These are phyloP conservation scores for Amphibalanus amphitrite DNA, from an alignment of 1,140 invertebrate species.

Conservation along the genomic window DNA sequence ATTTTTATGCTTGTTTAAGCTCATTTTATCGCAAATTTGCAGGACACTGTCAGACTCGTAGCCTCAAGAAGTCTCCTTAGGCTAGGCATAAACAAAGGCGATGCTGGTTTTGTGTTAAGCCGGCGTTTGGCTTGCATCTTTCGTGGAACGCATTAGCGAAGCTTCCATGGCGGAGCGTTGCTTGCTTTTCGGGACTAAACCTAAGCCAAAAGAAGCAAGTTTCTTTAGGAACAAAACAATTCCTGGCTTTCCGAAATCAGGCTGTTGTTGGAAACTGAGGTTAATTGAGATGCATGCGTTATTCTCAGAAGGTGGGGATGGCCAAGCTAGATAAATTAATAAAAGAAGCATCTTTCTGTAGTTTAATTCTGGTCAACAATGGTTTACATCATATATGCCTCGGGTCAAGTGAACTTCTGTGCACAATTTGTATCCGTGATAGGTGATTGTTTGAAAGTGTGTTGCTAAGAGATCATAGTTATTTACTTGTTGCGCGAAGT, in stretches of 20 bases:
- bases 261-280: not conserved
- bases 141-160: not conserved
- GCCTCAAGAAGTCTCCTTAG: not conserved
- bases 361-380: not conserved
- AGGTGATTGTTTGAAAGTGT: not conserved
- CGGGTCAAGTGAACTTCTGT: not conserved
- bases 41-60: not conserved
- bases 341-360: not conserved
- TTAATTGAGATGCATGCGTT: not conserved
- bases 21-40: too few relatives aligned
- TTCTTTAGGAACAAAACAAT: not conserved
- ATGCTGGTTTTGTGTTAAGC: not conserved
- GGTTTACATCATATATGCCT: not conserved
- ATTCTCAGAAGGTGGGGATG: not conserved
- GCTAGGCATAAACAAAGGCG: not conserved
- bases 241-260: not conserved
- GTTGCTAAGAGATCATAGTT: not conserved
- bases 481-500: not conserved
- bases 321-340: not conserved
- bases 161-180: not conserved
- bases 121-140: not conserved
- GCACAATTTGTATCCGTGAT: not conserved
- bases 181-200: too few relatives aligned
- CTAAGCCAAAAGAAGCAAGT: not conserved
- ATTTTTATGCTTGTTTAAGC: too few relatives aligned